Base-by-base conservation (phyloP, 2,113 vertebrate species). In the Columbina picui region DNA sequence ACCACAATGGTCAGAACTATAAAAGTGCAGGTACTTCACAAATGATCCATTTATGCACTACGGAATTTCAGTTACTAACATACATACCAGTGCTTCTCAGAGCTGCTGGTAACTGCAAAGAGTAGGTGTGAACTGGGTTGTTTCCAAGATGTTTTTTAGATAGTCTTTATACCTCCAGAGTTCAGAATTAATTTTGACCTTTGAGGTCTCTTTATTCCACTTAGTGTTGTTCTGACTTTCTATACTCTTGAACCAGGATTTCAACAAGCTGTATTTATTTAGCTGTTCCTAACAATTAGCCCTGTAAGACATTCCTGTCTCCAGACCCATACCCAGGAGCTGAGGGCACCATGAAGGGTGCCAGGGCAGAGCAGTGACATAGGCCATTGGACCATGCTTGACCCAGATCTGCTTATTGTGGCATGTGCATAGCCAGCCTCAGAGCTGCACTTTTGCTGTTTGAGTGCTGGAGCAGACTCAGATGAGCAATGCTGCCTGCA, bases 381-480 rank as follows among this genome's bases (percentile, higher is more conserved):
- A 12, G 41, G 26, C 0, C 4, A 61, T 47, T 67, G 57, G 38
- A 29, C 43, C 26, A 14, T 0, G 1, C 60, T 52, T 73, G 70
- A 20, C 9, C 65, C 49, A 70, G 29, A 27, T 53, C 36, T 75
- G 23, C 41, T 77, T 75, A 8, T 10, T 57, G 56, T 78, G 69
- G n/a, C 55, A 26, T 1, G 1, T 1, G 5, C 18, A 8, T 6
- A 27, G 29, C 5, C 60, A 67, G n/a, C 23, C 22, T 6, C 18
- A 27, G 4, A 38, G 43, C 25, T 41, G 49, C 9, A 30, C 17
- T 55, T 86, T 32, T 7, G 7, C 68, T 63, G 27, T 55, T 56
- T 47, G 34, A 27, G 34, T 59, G 53, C 76, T 50, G 39, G 38
- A 86, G 53, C 38, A 86, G 56, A 19, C 16, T 67, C 1, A 2